These are phyloP conservation scores for Desmodus rotundus DNA, from an alignment of 2,113 vertebrate genomes.

Conservation along the genomic window DNA sequence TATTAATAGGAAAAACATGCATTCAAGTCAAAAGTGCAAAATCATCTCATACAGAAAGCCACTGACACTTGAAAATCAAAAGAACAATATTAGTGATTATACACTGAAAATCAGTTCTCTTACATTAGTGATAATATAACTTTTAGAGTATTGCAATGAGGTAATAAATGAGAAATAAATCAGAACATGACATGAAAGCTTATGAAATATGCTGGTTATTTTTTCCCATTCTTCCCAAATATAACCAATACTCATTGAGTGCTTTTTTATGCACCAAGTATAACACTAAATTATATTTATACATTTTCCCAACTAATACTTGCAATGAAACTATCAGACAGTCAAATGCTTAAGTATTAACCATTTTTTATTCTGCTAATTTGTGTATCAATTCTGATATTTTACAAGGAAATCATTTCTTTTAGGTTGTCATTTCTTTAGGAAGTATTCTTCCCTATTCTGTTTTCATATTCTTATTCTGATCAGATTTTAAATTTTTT, in stretches of 20 bases:
- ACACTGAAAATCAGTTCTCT: neutral
- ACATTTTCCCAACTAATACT: neutral
- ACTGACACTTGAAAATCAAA: neutral
- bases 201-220: neutral
- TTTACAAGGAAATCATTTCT: neutral
- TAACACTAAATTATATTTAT: neutral
- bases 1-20: neutral
- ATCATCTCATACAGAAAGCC: neutral
- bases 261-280: neutral
- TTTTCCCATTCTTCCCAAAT: neutral
- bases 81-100: neutral
- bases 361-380: neutral
- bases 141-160: neutral
- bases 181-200: neutral
- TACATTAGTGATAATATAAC: neutral
- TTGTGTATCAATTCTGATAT: neutral
- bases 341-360: neutral
- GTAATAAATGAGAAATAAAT: neutral
- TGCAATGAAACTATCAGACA: neutral
- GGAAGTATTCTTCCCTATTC: neutral
- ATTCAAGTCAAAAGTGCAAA: neutral
- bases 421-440: neutral
- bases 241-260: neutral
- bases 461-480: neutral
- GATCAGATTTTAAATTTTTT: neutral